Percentiles rank a stretch among this genome's conserved stretches.
phyloP scores from a whole-genome alignment of 2,113 vertebrate genomes.

The Puntigrus tetrazona region DNA sequence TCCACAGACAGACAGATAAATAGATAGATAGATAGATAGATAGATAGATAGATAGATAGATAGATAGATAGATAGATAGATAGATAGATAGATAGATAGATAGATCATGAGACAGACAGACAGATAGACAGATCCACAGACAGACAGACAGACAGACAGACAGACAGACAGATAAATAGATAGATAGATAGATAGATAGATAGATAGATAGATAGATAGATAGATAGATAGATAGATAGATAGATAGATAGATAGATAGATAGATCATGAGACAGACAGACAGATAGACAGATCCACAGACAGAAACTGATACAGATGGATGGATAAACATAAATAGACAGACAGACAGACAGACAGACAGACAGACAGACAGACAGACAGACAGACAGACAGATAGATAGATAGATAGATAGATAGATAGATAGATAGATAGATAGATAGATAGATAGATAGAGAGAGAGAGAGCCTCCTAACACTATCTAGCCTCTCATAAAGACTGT shows the following conservation, averaged over 20 bases:
- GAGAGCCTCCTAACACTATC: neutral
- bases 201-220: neutral
- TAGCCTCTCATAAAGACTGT: constrained; percentile 2
- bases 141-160: too few relatives aligned
- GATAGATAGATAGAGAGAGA: neutral
- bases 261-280: neutral
- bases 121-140: neutral
- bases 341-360: neutral
- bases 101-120: neutral
- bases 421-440: neutral
- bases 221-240: neutral
- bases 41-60: neutral
- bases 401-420: neutral
- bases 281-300: neutral
- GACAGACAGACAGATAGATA: neutral
- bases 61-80: neutral
- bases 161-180: neutral
- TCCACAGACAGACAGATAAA: neutral
- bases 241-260: neutral
- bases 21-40: neutral
- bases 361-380: neutral
- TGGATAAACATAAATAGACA: neutral
- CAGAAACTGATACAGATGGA: too few relatives aligned
- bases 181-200: neutral
- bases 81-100: neutral